Base-by-base conservation (phyloP, 1,140 invertebrate species). In the Ladona fulva region DNA sequence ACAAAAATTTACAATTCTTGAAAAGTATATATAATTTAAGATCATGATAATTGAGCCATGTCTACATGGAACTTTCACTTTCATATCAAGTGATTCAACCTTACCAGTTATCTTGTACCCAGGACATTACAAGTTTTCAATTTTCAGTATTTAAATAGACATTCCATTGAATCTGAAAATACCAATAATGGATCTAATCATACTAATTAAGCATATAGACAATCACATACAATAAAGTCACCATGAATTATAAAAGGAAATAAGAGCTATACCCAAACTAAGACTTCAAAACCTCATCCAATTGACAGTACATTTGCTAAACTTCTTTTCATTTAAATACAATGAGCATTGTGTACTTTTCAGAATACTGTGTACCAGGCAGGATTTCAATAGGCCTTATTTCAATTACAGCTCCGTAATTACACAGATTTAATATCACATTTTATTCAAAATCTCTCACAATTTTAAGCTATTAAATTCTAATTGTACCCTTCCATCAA, bases 331-430 rank as follows among this genome's bases (percentile, higher is more conserved):
- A 66, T 22, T 66, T 66, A 66, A 66, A 66, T 66, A 66, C 52
- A 66, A 22, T 66, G n/a, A 22, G n/a, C 52, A 66, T 66, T 66
- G n/a, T 66, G n/a, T 66, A 66, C 52, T 66, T 66, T 22, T 66
- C 52, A 66, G 52, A 66, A 66, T 66, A 66, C 52, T 66, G 52
- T 66, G 52, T 66, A 66, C 52, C 52, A 66, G 52, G 52, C 52
- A 66, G 52, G 52, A 66, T 22, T 66, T 66, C 52, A 66, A 22
- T 66, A 66, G 52, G 52, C 52, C 52, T 66, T 66, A 19, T 19
- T 66, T 66, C n/a, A 16, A 66, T 66, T 16, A 66, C 52, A 66
- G 52, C 52, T 66, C 16, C 14, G 1, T 66, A 16, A 22, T 22
- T 66, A 66, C 52, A 19, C 14, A 66, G 52, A 66, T 22, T 66